Conservation (phyloP, 2,797 vertebrate species). For the Falco columbarius region DNA sequence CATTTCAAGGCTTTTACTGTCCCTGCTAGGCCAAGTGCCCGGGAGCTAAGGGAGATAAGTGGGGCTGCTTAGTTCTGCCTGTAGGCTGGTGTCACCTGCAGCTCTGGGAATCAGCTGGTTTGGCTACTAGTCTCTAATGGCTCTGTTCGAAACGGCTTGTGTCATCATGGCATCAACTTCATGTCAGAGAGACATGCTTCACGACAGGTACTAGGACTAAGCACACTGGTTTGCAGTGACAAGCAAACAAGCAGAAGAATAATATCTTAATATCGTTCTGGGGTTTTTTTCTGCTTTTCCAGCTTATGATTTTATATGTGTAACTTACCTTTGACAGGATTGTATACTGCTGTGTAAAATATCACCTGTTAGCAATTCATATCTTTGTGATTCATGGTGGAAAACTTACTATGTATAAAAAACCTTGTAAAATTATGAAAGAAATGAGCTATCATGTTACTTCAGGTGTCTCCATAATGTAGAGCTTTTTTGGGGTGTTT, state of each 20-base stretch:
- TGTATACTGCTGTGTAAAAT: neutral
- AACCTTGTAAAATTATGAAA: neutral
- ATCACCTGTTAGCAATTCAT: neutral
- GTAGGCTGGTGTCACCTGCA: neutral
- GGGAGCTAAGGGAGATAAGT: slow-evolving; percentile 10
- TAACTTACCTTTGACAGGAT: neutral
- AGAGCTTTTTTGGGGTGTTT: neutral
- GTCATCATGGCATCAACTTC: neutral
- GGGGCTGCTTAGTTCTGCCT: slow-evolving; percentile 8
- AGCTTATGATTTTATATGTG: neutral
- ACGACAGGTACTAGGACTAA: neutral
- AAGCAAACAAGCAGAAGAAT: neutral
- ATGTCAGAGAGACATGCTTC: neutral
- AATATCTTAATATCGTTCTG: neutral
- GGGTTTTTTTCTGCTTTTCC: neutral
- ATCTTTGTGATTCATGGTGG: neutral
- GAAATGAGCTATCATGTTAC: neutral
- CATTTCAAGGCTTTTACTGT: slow-evolving; percentile 36
- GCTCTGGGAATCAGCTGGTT: neutral
- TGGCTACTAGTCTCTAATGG: neutral
- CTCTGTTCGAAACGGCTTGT: neutral
- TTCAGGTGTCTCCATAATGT: neutral
- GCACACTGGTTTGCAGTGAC: neutral
- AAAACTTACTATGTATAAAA: neutral
- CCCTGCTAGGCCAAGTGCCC: neutral